A percentile compares a stretch with the other conserved stretches of the same genome.
phyloP scores from a whole-genome alignment of 2,797 vertebrate species.

The Gephyroberyx darwinii region DNA sequence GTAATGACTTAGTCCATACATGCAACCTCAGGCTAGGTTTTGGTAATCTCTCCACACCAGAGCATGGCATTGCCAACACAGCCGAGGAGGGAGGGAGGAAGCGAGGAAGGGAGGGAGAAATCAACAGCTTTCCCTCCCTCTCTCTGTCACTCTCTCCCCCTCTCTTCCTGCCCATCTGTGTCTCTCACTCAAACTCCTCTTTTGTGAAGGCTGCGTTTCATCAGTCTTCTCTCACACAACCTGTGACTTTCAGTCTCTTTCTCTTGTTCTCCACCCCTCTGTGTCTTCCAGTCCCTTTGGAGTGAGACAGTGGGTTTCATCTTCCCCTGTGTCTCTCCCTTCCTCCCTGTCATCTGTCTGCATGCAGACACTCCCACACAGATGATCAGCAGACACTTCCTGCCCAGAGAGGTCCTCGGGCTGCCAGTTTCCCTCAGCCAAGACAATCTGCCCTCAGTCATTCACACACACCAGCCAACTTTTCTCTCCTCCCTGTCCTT shows the following conservation, averaged over 20 bases:
- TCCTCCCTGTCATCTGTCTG: conserved; percentile 55
- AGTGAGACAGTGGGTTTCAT: conserved; percentile 39
- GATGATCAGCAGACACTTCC: conserved; percentile 78
- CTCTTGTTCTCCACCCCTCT: conserved; percentile 44
- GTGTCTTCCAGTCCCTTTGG: conserved; percentile 23
- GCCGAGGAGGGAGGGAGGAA: conserved; percentile 44
- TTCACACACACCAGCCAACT: conserved; percentile 47
- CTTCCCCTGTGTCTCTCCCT: conserved; percentile 33
- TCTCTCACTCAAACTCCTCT: conserved; percentile 65
- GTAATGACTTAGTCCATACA: conserved; percentile 78
- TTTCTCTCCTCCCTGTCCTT: conserved; percentile 20
- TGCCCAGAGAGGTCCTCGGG: conserved; percentile 59
- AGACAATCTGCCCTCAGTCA: conserved; percentile 74
- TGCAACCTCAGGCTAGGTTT: conserved; percentile 75
- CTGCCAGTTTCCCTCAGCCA: conserved; percentile 67
- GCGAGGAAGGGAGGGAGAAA: conserved; percentile 41
- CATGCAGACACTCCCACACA: conserved; percentile 69
- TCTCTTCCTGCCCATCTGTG: conserved; percentile 74
- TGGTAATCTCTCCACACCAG: conserved; percentile 78
- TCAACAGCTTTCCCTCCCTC: conserved; percentile 70
- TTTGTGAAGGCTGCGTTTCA: conserved; percentile 57
- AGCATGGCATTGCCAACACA: conserved; percentile 68
- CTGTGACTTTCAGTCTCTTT: conserved; percentile 59
- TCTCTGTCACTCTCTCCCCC: conserved; percentile 61
- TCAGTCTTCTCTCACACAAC: conserved; percentile 63